A percentile compares a stretch with the other conserved stretches of the same genome.
Evolutionary conservation across 2,797 vertebrate genomes (phyloP).

Genomic region (Benthosema pterotum): DNA sequence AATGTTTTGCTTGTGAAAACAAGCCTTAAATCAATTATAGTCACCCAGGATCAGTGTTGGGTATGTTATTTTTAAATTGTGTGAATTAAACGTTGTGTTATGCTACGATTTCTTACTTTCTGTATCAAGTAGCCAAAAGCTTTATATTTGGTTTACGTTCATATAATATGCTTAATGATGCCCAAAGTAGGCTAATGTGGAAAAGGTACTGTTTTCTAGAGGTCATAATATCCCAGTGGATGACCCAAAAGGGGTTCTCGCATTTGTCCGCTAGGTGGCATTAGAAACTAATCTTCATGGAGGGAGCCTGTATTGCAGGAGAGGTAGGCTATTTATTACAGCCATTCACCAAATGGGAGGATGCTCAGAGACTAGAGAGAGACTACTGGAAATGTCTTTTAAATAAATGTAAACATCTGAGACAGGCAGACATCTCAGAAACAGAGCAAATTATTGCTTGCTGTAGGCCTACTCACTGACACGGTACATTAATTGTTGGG

Average conservation of each 20-base stretch:
- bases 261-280: conserved; percentile 53
- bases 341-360: conserved; percentile 2
- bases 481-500: no score
- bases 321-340: conserved; percentile 2
- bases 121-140: no score
- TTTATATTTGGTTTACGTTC: no score
- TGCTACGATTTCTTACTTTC: no score
- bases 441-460: no score
- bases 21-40: no score
- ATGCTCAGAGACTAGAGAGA: conserved; percentile 10
- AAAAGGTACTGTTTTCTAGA: conserved; percentile 5
- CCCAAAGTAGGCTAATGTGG: neutral
- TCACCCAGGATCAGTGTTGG: no score
- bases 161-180: no score
- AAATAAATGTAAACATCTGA: conserved; percentile 13
- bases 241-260: neutral
- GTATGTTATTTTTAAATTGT: no score
- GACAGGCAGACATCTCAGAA: no score
- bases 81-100: no score
- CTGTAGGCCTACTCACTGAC: no score
- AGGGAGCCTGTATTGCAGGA: neutral
- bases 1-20: conserved; percentile 61
- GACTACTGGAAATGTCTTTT: conserved; percentile 4
- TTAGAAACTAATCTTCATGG: conserved; percentile 11
- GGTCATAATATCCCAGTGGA: conserved; percentile 7